Evolutionary conservation across 2,113 vertebrate species (phyloP), one percentile per base, ranked within the genome.

Genomic region (Leptocoma aspasia): DNA sequence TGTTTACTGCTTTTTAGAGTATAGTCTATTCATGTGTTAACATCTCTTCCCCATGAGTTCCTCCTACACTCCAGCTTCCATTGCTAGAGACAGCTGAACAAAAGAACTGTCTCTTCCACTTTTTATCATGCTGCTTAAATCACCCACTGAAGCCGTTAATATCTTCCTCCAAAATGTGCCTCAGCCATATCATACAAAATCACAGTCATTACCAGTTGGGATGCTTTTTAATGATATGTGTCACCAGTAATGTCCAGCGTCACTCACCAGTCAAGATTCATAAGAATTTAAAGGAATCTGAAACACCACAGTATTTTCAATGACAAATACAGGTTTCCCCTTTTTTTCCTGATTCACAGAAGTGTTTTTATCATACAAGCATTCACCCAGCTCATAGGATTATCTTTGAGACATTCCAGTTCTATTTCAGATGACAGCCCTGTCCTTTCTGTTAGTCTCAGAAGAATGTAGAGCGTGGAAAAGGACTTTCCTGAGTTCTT

Each of bases 361-460:
- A 57, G 39, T 76, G 78, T 44, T 97, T 85, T 90, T 91, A 79
- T 87, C 33, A 37, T 76, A 61, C 63, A 82, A 89, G 81, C 86
- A 88, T 86, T 95, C 82, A 92, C 71, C 45, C 80, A 78, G 81
- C 86, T 93, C 92, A 82, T 11, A 85, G 91, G 93, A 95, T 96
- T 96, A 95, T 91, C 86, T 82, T 53, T 78, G 79, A 96, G 90
- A 70, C 42, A 64, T 89, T 89, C 83, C 70, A 56, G 60, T 94
- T 94, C 66, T 70, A 89, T 95, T 95, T 95, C 92, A 93, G 56
- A 89, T 94, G 93, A 95, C 96, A 97, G 89, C 63, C 81, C 73
- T 45, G 53, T 95, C 89, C 90, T 86, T 95, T 94, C 91, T 85
- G 13, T 82, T 88, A 39, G 56, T 87, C 94, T 95, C 81, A 92